Conservation (phyloP, 92 coral and sea anemone genomes). For the Siderastrea radians region DNA sequence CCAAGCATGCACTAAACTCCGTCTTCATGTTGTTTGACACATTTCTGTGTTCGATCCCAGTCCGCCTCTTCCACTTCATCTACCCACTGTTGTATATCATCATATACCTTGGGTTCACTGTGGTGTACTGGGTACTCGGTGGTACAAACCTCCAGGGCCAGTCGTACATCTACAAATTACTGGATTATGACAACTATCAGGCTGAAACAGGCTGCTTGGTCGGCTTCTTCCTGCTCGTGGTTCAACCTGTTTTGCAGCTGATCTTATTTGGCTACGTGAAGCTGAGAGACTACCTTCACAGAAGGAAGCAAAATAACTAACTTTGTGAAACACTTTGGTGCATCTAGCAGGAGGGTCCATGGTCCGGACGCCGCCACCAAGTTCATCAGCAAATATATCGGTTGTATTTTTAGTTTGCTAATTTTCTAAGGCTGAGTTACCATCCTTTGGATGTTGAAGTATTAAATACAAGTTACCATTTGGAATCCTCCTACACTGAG, state of each 20-base stretch:
- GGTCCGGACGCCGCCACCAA: too few species aligned
- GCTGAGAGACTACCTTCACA: slow-evolving; percentile 24
- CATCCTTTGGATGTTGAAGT: too few species aligned
- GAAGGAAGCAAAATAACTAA: neutral
- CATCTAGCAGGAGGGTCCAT: too few species aligned
- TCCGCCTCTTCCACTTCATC: slow-evolving; percentile 73
- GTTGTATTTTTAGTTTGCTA: too few species aligned
- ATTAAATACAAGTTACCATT: too few species aligned
- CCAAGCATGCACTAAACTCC: slow-evolving; percentile 83
- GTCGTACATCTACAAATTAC: slow-evolving; percentile 68
- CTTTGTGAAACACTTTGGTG: too few species aligned
- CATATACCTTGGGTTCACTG: slow-evolving; percentile 67
- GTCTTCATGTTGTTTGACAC: slow-evolving; percentile 75
- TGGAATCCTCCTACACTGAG: too few species aligned
- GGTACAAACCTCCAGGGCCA: slow-evolving; percentile 74
- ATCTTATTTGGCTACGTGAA: slow-evolving; percentile 27
- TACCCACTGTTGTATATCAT: slow-evolving; percentile 59
- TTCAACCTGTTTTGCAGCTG: slow-evolving; percentile 28
- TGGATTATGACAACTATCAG: slow-evolving; percentile 66
- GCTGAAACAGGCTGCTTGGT: slow-evolving; percentile 2
- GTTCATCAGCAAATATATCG: too few species aligned
- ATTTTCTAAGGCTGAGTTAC: too few species aligned
- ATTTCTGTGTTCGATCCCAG: slow-evolving; percentile 65
- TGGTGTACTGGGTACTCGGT: slow-evolving; percentile 77
- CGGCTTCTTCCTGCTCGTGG: slow-evolving; percentile 3